Conservation (phyloP, 2,888 invertebrate species). For the Aspidapion aeneum region DNA sequence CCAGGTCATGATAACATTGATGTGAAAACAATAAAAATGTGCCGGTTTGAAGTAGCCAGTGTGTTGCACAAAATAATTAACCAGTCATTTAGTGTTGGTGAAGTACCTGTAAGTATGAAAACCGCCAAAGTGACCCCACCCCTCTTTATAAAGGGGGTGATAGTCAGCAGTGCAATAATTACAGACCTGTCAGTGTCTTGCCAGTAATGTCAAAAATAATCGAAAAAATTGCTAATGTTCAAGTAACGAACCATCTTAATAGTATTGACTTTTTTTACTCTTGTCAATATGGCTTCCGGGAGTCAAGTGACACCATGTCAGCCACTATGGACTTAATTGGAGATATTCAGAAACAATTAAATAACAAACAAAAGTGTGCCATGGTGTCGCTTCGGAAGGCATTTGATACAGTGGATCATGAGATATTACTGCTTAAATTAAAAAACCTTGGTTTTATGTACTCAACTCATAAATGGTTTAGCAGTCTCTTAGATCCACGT, state of each 20-base stretch:
- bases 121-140: not conserved
- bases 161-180: not conserved
- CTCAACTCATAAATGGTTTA: not conserved
- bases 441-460: not conserved
- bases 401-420: too few relatives aligned
- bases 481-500: not conserved
- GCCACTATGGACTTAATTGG: not conserved
- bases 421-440: too few relatives aligned
- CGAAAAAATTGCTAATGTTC: not conserved
- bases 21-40: not conserved
- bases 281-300: not conserved
- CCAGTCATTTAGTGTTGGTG: not conserved
- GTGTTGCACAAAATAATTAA: too few relatives aligned
- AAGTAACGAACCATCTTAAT: not conserved
- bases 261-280: not conserved
- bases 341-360: not conserved
- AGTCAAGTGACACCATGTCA: not conserved
- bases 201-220: too few relatives aligned
- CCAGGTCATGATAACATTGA: constrained; percentile 4
- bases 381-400: not conserved
- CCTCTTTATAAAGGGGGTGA: not conserved
- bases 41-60: not conserved
- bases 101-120: not conserved
- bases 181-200: constrained; percentile 1
- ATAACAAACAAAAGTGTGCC: not conserved